phyloP scores from a whole-genome alignment of 2,888 invertebrate species.

The Epiblema foenella region DNA sequence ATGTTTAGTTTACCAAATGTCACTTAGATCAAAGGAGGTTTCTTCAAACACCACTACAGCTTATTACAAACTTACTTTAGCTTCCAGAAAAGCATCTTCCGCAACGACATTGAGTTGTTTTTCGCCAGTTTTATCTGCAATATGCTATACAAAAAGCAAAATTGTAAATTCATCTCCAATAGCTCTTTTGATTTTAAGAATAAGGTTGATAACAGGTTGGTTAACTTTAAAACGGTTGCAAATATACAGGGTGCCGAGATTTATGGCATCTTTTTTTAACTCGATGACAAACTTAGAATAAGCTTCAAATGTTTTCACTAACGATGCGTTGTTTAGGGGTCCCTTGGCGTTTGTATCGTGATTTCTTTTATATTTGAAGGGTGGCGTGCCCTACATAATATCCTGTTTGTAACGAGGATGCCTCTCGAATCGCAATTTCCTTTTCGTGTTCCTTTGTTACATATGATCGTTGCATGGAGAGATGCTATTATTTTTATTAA shows the following conservation, averaged over 20 bases:
- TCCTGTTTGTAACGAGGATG: slow-evolving; percentile 30
- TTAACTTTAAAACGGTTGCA: background rate
- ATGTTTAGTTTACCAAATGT: slow-evolving; percentile 78
- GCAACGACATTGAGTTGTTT: slow-evolving; percentile 50
- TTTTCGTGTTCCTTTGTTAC: slow-evolving; percentile 23
- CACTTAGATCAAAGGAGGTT: slow-evolving; percentile 77
- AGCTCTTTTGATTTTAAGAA: background rate
- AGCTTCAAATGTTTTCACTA: slow-evolving; percentile 61
- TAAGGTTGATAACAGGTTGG: slow-evolving; percentile 6
- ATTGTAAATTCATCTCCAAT: slow-evolving; percentile 2
- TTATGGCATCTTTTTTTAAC: slow-evolving; percentile 66
- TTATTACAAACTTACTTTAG: slow-evolving; percentile 59
- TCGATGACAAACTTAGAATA: slow-evolving; percentile 73
- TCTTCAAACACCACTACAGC: slow-evolving; percentile 74
- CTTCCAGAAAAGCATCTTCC: slow-evolving; percentile 50
- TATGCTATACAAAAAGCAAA: background rate
- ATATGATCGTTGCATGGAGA: background rate
- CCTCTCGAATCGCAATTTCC: slow-evolving; percentile 27
- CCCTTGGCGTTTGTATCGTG: slow-evolving; percentile 61
- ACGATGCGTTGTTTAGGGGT: slow-evolving; percentile 66
- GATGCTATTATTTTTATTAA: background rate
- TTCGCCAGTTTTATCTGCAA: slow-evolving; percentile 41
- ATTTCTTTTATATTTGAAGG: slow-evolving; percentile 50
- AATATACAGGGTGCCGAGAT: slow-evolving; percentile 47
- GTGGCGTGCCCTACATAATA: slow-evolving; percentile 26